Conservation (phyloP, 2,888 invertebrate genomes). For the Caenorhabditis sp. region DNA sequence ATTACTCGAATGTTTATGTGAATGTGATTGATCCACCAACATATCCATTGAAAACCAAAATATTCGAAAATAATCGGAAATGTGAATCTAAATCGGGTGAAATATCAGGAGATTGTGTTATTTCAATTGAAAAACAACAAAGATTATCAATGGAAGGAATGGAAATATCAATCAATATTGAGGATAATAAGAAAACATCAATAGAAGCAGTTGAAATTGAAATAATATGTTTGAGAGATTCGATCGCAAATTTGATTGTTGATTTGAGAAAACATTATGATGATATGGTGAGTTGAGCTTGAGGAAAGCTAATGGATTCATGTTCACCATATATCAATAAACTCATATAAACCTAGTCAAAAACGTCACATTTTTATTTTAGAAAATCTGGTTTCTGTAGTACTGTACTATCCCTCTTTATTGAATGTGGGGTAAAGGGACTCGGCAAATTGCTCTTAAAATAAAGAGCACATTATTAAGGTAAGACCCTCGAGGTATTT, state of each 20-base stretch:
- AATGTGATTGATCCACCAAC: background rate
- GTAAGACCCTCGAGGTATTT: too few relatives aligned
- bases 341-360: too few relatives aligned
- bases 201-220: conserved; percentile 8
- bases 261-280: conserved; percentile 9
- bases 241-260: conserved; percentile 1
- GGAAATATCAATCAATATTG: background rate
- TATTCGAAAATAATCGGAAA: background rate
- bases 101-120: background rate
- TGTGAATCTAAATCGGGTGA: background rate
- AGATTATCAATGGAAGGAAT: background rate
- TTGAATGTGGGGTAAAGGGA: too few relatives aligned
- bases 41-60: background rate
- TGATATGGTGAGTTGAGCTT: conserved; percentile 13
- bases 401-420: too few relatives aligned
- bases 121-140: background rate
- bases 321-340: too few relatives aligned
- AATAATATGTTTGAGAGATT: background rate
- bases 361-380: too few relatives aligned
- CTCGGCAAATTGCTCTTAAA: too few relatives aligned
- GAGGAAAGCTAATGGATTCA: too few relatives aligned
- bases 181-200: background rate
- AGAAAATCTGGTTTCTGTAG: too few relatives aligned
- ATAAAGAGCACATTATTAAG: too few relatives aligned
- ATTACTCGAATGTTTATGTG: background rate